Evolutionary conservation across 2,797 vertebrate species (phyloP).

Genomic region (Anas flavirostris): DNA sequence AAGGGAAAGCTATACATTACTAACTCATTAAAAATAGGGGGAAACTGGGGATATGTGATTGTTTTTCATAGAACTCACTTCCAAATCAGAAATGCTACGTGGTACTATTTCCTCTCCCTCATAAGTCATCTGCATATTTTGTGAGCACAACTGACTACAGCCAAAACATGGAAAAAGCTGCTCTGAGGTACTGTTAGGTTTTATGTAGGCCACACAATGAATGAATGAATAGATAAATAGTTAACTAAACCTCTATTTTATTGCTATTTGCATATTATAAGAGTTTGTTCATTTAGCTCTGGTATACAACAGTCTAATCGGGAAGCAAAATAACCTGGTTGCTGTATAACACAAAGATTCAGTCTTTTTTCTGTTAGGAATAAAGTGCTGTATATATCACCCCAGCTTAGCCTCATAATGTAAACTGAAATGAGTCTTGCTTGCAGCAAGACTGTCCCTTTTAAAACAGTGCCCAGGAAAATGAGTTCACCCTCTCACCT

Average conservation of each 20-base stretch:
- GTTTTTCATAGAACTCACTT: neutral
- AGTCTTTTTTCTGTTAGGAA: neutral
- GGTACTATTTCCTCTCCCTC: neutral
- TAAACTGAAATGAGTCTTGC: neutral
- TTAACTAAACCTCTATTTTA: neutral
- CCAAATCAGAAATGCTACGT: neutral
- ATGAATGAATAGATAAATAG: neutral
- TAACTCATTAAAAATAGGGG: neutral
- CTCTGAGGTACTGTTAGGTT: neutral
- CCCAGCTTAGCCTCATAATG: neutral
- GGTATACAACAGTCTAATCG: neutral
- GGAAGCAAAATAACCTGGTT: neutral
- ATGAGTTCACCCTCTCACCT: neutral
- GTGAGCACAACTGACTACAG: neutral
- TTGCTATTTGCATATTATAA: neutral
- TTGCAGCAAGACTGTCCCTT: neutral
- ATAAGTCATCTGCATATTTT: neutral
- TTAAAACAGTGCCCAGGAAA: neutral
- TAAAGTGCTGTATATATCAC: neutral
- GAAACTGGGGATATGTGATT: neutral
- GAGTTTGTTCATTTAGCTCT: neutral
- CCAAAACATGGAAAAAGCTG: neutral
- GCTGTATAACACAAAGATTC: neutral
- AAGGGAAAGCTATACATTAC: neutral
- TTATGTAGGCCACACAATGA: neutral